Evolutionary conservation across 2,797 vertebrate genomes (phyloP), one percentile per base, ranked within the genome.

Genomic region (Manis pentadactyla): DNA sequence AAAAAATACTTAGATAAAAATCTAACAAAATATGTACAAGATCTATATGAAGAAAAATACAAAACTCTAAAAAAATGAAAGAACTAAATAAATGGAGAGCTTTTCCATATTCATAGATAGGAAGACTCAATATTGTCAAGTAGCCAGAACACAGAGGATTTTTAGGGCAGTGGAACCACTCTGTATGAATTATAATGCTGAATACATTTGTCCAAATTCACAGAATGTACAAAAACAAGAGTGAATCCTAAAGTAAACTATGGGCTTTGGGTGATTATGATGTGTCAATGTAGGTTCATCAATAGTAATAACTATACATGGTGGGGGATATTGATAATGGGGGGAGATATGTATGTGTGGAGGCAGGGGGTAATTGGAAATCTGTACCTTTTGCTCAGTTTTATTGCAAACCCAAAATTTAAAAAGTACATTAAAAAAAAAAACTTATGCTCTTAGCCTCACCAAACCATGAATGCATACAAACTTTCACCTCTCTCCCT

Each of bases 321-420:
- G 25, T n/a, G 12, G 7, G 68, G 2, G 57, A 4, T 63, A 15
- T 21, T 37, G 17, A 23, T 21, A 75, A 29, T 19, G 7, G n/a
- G n/a, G 42, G 2, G 63, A 17, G 42, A 12, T 51, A 14, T 17
- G 7, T 8, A 13, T 4, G 0, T 21, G 15, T 19, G 23, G 42
- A 63, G n/a, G 57, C 57, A 87, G 86, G 7, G 25, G 23, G 49
- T 63, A 10, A 51, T 1, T 57, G 17, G 42, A 87, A 51, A 63
- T 75, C 55, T 34, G 55, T 51, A 75, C 10, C 71, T 71, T 87
- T 23, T 23, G n/a, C 42, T 75, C n/a, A 63, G 29, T 75, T 63
- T 75, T 61, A 31, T 4, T 75, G 57, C 21, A 42, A 63, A 51
- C 23, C 23, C 37, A 51, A 63, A 34, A 63, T 49, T 71, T 68